Percentiles rank a stretch among this genome's conserved stretches.
Evolutionary conservation across 92 coral and sea anemone species (phyloP).

Genomic region (Siderastrea radians): DNA sequence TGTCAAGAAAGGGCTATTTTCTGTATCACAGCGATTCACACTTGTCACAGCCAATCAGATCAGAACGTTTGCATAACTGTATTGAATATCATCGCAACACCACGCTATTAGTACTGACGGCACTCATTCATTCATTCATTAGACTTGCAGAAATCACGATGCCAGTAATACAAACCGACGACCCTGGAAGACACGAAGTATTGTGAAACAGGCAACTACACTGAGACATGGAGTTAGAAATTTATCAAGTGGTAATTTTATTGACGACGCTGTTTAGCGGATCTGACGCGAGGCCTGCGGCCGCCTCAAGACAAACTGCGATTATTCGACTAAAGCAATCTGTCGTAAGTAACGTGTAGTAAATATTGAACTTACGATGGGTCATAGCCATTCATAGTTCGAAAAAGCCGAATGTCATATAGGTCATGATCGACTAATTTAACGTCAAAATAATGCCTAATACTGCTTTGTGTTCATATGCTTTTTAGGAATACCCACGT

Average conservation of each 20-base stretch:
- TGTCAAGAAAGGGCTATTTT: neutral
- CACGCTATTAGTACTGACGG: neutral
- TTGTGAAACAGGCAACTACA: constrained; percentile 8
- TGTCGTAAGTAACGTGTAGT: constrained; percentile 20
- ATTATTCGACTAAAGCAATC: neutral
- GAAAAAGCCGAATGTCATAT: neutral
- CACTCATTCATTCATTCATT: constrained; percentile 1
- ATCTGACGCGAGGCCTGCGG: constrained; percentile 25
- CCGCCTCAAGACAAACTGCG: constrained; percentile 9
- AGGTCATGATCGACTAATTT: neutral
- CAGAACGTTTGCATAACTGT: neutral
- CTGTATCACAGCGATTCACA: neutral
- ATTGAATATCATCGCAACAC: neutral
- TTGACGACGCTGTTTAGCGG: constrained; percentile 51
- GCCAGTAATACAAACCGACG: neutral
- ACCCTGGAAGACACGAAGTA: constrained; percentile 26
- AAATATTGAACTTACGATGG: constrained; percentile 16
- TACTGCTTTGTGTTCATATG: neutral
- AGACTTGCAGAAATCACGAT: constrained; percentile 5
- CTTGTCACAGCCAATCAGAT: neutral
- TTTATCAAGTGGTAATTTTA: constrained; percentile 42
- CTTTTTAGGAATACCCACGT: constrained; percentile 7
- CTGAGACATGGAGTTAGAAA: constrained; percentile 20
- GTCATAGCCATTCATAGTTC: neutral
- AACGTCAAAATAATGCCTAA: neutral